A percentile compares a stretch with the other conserved stretches of the same genome.
Evolutionary conservation across 2,113 vertebrate genomes (phyloP).

Genomic region (Oenanthe oenanthe): DNA sequence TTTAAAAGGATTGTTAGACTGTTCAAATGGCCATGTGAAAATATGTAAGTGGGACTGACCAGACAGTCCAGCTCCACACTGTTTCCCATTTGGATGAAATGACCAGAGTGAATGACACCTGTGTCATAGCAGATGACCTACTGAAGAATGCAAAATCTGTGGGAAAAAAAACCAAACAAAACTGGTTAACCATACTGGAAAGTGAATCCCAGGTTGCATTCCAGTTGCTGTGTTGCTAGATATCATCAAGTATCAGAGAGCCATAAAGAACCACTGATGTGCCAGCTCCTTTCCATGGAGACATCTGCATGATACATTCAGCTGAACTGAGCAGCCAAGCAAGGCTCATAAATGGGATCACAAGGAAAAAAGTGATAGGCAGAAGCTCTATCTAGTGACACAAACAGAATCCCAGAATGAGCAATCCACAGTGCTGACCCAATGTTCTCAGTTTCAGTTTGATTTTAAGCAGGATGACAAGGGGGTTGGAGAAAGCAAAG

Average conservation of each 20-base stretch:
- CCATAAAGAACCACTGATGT: background rate
- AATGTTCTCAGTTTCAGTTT: background rate
- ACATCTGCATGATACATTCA: background rate
- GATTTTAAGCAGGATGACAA: slow-evolving; percentile 1
- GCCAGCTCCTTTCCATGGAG: background rate
- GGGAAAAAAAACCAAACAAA: background rate
- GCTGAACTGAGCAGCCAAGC: background rate
- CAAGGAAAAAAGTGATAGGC: background rate
- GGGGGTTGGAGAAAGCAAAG: background rate
- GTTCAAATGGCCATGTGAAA: background rate
- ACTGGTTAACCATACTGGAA: background rate
- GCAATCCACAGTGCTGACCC: background rate
- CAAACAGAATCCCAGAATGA: background rate
- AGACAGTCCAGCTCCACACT: background rate
- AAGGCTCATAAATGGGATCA: background rate
- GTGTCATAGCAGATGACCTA: background rate
- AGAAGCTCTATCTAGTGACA: background rate
- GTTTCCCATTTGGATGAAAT: background rate
- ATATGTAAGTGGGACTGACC: background rate
- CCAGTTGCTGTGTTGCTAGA: background rate
- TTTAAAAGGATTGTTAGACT: background rate
- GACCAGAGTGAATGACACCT: background rate
- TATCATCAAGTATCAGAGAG: background rate
- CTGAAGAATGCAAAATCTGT: background rate
- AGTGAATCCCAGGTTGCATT: background rate